Evolutionary conservation across 2,888 invertebrate species (phyloP), one percentile per base, ranked within the genome.

Genomic region (Agrypnus murinus): DNA sequence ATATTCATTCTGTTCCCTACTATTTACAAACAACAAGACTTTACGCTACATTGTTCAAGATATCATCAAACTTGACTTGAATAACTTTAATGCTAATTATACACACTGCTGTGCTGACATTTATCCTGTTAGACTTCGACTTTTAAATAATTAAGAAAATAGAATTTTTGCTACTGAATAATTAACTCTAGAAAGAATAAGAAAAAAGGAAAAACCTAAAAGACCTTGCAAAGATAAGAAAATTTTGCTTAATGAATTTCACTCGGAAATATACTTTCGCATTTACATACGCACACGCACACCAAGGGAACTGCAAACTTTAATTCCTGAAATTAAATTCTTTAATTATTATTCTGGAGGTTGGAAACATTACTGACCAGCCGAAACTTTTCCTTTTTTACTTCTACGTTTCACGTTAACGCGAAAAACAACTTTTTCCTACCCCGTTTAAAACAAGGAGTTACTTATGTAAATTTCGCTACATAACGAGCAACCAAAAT

Each of bases 401-500:
- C 46, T 46, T 17, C 46, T 46, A 9, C 46, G 17, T 17, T 43
- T 43, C 43, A 43, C 15, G 14, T 15, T 25, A 48, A 25, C 14
- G 15, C 6, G 55, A 34, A 55, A 55, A 34, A 34, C 0, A 34
- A 25, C 25, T 25, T 25, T 25, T 25, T 25, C 5, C n/a, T n/a
- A n/a, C 2, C 25, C 3, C 15, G 14, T 12, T 34, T 10, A 9
- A 14, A 15, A 12, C 17, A 38, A 17, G 36, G 15, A 50, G 38
- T 59, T 66, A 40, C 38, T 58, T 59, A 48, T 50, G 59, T 25
- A 59, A 66, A 59, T 32, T 59, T 14, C 14, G 25, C 45, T 55
- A 57, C 55, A 36, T 14, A 65, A 57, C 57, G 46, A 59, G 48
- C 38, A 19, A 57, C 36, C 46, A 19, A 66, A 58, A 59, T 59